Evolutionary conservation across 2,797 vertebrate species (phyloP).

Genomic region (Characodon lateralis): DNA sequence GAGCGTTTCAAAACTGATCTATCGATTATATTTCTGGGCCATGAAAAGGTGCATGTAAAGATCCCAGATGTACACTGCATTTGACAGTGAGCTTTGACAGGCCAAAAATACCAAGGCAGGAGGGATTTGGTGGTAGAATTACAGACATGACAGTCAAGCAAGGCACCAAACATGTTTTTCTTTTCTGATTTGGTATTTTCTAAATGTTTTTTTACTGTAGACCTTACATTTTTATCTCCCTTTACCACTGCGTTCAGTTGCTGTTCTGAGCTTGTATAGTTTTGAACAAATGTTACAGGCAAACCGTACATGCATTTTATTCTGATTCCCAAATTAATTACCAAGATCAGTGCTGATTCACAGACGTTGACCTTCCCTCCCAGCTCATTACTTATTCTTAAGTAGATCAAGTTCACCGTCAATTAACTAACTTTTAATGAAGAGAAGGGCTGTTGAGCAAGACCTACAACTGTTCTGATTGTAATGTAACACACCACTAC

Average conservation of each 20-base stretch:
- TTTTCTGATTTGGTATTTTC: not conserved
- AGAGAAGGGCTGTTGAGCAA: conserved; percentile 77
- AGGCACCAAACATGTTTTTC: not conserved
- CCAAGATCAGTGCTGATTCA: conserved; percentile 65
- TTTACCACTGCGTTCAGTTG: not conserved
- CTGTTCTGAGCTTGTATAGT: not conserved
- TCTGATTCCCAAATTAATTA: conserved; percentile 44
- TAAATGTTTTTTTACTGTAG: not conserved
- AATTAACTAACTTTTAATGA: conserved; percentile 82
- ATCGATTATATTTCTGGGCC: not conserved
- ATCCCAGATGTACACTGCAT: not conserved
- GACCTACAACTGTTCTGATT: conserved; percentile 76
- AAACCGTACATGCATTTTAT: conserved; percentile 3
- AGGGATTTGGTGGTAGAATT: no score
- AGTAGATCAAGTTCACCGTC: conserved; percentile 74
- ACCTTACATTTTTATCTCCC: not conserved
- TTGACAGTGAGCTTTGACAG: conserved; percentile 1
- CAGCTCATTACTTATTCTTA: conserved; percentile 75
- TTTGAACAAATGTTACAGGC: not conserved
- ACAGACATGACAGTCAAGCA: no score
- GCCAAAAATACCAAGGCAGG: not conserved
- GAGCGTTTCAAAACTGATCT: not conserved
- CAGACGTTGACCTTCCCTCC: conserved; percentile 73
- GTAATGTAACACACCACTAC: conserved; percentile 72
- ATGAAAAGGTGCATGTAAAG: not conserved